phyloP scores from a whole-genome alignment of 2,797 vertebrate genomes.

The Macropus fuliginosus region DNA sequence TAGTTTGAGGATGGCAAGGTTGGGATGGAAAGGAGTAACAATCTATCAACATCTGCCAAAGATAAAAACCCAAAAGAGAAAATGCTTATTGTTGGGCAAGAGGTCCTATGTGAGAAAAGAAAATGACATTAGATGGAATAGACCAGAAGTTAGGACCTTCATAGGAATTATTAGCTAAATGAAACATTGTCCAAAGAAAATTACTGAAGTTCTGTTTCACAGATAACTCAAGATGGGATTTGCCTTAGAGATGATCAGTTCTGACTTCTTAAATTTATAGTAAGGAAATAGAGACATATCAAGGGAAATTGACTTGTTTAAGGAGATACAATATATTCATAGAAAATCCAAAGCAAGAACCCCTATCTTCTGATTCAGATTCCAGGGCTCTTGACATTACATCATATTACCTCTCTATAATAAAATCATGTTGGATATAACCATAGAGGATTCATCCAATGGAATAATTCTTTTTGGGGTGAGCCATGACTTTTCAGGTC shows the following conservation, averaged over 20 bases:
- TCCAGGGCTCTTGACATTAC: background rate
- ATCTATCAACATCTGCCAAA: background rate
- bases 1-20: background rate
- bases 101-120: background rate
- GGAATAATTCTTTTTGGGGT: background rate
- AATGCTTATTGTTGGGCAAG: background rate
- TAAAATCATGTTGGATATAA: background rate
- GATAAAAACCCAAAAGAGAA: slow-evolving; percentile 18
- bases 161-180: slow-evolving; percentile 18
- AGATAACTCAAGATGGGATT: background rate
- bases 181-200: background rate
- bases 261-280: background rate
- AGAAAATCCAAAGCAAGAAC: background rate
- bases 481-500: background rate
- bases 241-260: background rate
- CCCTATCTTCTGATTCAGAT: background rate
- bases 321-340: background rate
- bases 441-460: background rate
- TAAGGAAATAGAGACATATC: background rate
- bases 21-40: slow-evolving; percentile 7
- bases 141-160: background rate
- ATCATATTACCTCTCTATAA: background rate
- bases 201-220: background rate
- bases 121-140: background rate
- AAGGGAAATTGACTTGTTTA: background rate